phyloP scores from a whole-genome alignment of 2,888 invertebrate genomes.

The Eupeodes luniger region DNA sequence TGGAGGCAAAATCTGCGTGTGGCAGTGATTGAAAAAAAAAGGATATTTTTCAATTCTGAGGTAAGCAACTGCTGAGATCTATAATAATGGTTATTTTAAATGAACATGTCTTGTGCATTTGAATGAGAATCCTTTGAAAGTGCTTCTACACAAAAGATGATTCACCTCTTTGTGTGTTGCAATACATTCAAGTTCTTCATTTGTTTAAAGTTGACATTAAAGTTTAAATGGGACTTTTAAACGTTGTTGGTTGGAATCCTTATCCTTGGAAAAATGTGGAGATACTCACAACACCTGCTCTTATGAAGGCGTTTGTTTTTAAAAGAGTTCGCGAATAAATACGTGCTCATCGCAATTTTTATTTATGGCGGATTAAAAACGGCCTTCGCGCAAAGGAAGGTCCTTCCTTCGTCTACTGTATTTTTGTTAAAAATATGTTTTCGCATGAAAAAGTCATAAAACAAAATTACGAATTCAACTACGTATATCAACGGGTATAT shows the following conservation, averaged over 20 bases:
- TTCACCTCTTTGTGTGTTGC: neutral
- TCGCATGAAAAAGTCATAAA: neutral
- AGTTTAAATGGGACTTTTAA: neutral
- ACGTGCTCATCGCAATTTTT: neutral
- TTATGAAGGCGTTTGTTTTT: neutral
- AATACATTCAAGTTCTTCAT: neutral
- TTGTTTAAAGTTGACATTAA: neutral
- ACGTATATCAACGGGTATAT: neutral
- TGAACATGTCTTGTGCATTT: conserved; percentile 24
- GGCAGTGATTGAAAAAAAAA: conserved; percentile 20
- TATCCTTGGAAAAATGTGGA: no score
- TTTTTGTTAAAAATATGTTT: neutral
- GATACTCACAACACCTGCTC: neutral
- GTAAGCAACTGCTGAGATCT: conserved; percentile 4
- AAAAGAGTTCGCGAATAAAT: neutral
- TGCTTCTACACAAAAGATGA: neutral
- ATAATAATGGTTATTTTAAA: neutral
- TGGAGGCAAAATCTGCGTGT: conserved; percentile 14
- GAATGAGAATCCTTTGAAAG: neutral
- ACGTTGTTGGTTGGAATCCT: no score
- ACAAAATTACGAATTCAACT: neutral
- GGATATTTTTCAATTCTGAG: conserved; percentile 4
- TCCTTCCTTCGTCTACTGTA: neutral
- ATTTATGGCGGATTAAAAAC: neutral
- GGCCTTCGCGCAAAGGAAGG: neutral